Percentiles rank a stretch among this genome's conserved stretches.
Conservation (phyloP, 2,797 vertebrate species). For the Crax fasciolata region DNA sequence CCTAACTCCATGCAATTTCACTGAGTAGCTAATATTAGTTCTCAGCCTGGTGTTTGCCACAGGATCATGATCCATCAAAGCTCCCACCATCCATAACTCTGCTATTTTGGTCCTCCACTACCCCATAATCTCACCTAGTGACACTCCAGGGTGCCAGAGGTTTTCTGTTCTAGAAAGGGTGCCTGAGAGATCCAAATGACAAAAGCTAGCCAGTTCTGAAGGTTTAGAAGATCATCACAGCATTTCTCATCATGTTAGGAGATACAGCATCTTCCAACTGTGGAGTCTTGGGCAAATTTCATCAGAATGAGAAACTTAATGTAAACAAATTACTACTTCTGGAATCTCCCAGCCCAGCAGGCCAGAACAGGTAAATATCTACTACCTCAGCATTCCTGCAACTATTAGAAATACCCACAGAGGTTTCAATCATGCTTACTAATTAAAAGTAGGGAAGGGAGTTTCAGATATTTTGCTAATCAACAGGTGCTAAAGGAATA, state of each 20-base stretch:
- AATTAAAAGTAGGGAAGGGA: conserved; percentile 44
- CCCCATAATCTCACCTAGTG: not conserved
- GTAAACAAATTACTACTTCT: conserved; percentile 36
- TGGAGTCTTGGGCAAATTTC: not conserved
- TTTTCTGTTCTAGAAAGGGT: not conserved
- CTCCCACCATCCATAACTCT: not conserved
- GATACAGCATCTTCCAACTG: not conserved
- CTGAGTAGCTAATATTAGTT: not conserved
- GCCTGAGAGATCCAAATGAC: not conserved
- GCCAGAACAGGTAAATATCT: conserved; percentile 58
- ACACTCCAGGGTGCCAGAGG: not conserved
- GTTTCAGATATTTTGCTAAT: conserved; percentile 47
- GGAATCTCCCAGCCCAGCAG: conserved; percentile 21
- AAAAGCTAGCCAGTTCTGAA: not conserved
- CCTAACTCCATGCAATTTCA: not conserved
- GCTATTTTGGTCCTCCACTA: not conserved
- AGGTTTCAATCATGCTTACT: conserved; percentile 40
- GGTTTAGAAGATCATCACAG: not conserved
- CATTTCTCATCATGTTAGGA: not conserved
- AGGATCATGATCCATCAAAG: not conserved
- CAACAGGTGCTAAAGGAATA: conserved; percentile 48
- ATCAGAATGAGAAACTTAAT: not conserved
- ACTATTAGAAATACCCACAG: conserved; percentile 51
- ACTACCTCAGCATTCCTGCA: conserved; percentile 46
- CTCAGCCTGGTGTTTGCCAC: not conserved